Percentiles rank a stretch among this genome's conserved stretches.
These are phyloP conservation scores for Pseudanteris insignis DNA, from an alignment of 2,888 invertebrate genomes.

Conservation along the genomic window DNA sequence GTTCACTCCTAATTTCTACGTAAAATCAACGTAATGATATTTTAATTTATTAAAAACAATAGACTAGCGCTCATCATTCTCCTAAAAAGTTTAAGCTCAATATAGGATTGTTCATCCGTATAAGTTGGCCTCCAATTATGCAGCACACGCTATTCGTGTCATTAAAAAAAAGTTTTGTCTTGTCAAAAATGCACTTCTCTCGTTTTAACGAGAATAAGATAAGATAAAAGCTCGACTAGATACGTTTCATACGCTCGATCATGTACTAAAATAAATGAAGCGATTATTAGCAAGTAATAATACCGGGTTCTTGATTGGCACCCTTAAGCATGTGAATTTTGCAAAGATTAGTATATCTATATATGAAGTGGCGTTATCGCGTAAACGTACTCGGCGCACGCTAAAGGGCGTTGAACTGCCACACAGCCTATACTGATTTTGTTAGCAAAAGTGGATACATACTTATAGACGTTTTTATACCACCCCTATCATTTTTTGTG, in stretches of 20 bases:
- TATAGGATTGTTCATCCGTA: too few species aligned
- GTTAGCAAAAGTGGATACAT: constrained; percentile 22
- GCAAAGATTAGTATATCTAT: constrained; percentile 39
- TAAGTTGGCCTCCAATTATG: too few species aligned
- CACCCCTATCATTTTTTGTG: constrained; percentile 1
- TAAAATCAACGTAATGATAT: too few species aligned
- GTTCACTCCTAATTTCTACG: too few species aligned
- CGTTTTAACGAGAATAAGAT: too few species aligned
- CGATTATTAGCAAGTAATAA: constrained; percentile 20
- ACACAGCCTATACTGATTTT: constrained; percentile 24
- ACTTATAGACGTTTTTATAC: constrained; percentile 15
- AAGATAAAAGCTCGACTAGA: background rate
- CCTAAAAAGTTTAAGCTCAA: too few species aligned
- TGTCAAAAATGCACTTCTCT: background rate
- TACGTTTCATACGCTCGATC: constrained; percentile 1
- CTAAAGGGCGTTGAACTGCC: constrained; percentile 34
- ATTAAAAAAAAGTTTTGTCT: too few species aligned
- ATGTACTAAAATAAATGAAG: constrained; percentile 22
- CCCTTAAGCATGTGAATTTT: constrained; percentile 31
- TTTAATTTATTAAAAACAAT: too few species aligned
- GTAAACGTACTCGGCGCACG: constrained; percentile 34
- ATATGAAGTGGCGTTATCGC: constrained; percentile 38
- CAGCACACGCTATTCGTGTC: too few species aligned
- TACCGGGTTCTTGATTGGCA: constrained; percentile 26
- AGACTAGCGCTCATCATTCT: too few species aligned